Conservation (phyloP, 2,113 vertebrate genomes). For the Apteryx mantelli region DNA sequence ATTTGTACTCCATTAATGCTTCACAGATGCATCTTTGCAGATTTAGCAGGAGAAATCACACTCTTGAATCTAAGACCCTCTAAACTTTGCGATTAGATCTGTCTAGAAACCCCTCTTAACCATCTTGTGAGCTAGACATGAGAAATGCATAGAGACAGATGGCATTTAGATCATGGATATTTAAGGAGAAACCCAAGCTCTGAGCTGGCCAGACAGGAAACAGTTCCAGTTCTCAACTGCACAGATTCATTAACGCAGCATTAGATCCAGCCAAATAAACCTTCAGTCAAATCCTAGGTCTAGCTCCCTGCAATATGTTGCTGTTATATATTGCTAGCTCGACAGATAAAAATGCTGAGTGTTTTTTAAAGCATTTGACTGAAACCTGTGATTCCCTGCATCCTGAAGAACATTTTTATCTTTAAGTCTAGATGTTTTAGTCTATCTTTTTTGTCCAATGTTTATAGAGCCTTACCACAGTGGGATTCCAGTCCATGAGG, state of each 20-base stretch:
- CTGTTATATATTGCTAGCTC: neutral
- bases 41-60: neutral
- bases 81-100: neutral
- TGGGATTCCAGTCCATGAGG: too few species aligned
- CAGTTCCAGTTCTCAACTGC: neutral
- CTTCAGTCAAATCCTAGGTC: neutral
- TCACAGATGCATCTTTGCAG: neutral
- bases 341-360: neutral
- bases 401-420: neutral
- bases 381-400: neutral
- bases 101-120: neutral
- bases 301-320: too few species aligned
- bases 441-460: neutral
- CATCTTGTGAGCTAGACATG: neutral
- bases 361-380: neutral
- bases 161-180: accelerated
- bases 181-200: neutral
- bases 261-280: neutral
- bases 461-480: neutral
- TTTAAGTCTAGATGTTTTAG: neutral
- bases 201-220: neutral
- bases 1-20: neutral
- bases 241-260: neutral
- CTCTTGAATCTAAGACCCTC: neutral
- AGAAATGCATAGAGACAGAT: neutral